Conservation (phyloP, 1,140 invertebrate species). For the Calephelis virginiensis region DNA sequence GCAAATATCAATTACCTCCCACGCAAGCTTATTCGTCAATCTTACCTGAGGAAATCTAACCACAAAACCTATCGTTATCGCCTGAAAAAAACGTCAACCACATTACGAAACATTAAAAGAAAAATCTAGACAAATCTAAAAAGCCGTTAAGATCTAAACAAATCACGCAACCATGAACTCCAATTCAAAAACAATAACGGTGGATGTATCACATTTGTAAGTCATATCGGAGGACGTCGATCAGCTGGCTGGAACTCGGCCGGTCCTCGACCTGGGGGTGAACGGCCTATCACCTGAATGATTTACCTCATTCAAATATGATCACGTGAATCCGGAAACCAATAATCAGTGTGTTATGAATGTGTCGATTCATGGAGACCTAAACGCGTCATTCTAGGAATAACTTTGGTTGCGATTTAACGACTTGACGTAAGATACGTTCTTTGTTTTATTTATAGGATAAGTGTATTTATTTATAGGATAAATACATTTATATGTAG, state of each 20-base stretch:
- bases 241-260: slow-evolving; percentile 15
- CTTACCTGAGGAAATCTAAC: too few relatives aligned
- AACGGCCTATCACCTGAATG: slow-evolving; percentile 10
- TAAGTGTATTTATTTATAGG: too few relatives aligned
- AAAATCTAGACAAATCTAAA: too few relatives aligned
- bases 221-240: not conserved
- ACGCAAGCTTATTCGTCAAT: too few relatives aligned
- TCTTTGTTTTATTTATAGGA: too few relatives aligned
- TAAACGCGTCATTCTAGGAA: slow-evolving; percentile 4
- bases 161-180: slow-evolving; percentile 9
- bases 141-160: not conserved
- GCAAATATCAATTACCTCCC: too few relatives aligned
- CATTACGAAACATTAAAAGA: too few relatives aligned
- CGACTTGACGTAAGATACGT: too few relatives aligned
- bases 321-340: slow-evolving; percentile 2
- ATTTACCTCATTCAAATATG: slow-evolving; percentile 16
- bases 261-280: slow-evolving; percentile 15
- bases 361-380: slow-evolving; percentile 17
- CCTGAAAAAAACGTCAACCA: too few relatives aligned
- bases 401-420: slow-evolving; percentile 3
- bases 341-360: slow-evolving; percentile 3
- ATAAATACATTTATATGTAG: too few relatives aligned
- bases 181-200: slow-evolving; percentile 11
- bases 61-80: too few relatives aligned
- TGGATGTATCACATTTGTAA: slow-evolving; percentile 10